Percentiles rank a stretch among this genome's conserved stretches.
phyloP scores from a whole-genome alignment of 2,888 invertebrate species.

The Mamestra brassicae region DNA sequence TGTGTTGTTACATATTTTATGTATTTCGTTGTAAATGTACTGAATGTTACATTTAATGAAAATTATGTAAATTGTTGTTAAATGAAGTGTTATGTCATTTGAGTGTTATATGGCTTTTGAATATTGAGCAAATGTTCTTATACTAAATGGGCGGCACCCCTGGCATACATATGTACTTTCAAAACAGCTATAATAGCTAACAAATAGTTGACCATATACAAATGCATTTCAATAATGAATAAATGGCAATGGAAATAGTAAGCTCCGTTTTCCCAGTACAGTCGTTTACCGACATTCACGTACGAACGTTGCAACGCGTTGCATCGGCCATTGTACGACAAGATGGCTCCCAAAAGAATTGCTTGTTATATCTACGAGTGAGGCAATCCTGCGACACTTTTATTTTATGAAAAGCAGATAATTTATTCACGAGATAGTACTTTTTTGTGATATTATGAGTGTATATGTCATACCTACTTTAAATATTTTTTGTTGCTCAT shows the following conservation, averaged over 20 bases:
- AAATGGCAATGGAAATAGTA: conserved; percentile 5
- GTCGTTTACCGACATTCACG: conserved; percentile 18
- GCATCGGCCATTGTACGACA: not conserved
- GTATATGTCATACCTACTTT: too few species aligned
- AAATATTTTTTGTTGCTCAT: too few species aligned
- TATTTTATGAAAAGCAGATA: not conserved
- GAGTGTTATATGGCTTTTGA: too few species aligned
- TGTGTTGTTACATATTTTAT: not conserved
- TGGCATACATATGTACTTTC: too few species aligned
- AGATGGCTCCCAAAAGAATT: conserved; percentile 37
- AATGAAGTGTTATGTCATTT: too few species aligned
- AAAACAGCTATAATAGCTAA: not conserved
- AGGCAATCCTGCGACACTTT: not conserved
- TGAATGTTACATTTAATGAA: too few species aligned
- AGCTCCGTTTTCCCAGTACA: conserved; percentile 27
- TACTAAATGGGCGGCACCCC: too few species aligned
- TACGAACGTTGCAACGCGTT: conserved; percentile 6
- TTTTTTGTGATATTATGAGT: too few species aligned
- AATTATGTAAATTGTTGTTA: too few species aligned
- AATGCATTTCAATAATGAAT: conserved; percentile 1
- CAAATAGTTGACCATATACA: not conserved
- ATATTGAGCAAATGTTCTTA: too few species aligned
- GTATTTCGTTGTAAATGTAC: too few species aligned
- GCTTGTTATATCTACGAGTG: not conserved
- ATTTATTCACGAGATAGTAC: not conserved